These are phyloP conservation scores for Acanthaster planci DNA, from an alignment of 35 echinoderm and acorn worm species.

Conservation along the genomic window DNA sequence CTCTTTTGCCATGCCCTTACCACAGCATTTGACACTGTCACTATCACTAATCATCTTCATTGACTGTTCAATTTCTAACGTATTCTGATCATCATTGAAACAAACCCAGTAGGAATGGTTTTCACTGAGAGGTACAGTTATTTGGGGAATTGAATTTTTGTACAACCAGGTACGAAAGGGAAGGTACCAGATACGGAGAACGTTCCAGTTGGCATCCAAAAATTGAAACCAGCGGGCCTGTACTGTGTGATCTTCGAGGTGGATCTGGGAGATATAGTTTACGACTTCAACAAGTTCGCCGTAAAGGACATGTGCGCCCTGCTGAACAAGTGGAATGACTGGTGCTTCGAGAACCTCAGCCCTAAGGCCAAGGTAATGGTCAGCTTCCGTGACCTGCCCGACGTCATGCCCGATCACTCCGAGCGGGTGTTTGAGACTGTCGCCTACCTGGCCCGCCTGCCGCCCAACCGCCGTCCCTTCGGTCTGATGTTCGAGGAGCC, in stretches of 20 bases:
- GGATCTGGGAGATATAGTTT: conserved; percentile 39
- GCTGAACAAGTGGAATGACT: conserved; percentile 38
- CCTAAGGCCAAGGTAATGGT: conserved; percentile 31
- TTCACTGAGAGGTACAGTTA: not conserved
- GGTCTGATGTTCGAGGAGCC: conserved; percentile 48
- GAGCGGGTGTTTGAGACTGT: conserved; percentile 51
- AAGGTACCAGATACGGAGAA: conserved; percentile 35
- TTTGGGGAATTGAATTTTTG: not conserved
- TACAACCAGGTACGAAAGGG: conserved; percentile 6
- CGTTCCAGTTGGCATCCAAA: conserved; percentile 42
- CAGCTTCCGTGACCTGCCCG: conserved; percentile 52
- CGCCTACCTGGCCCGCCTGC: conserved; percentile 34
- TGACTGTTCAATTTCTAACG: too few relatives aligned
- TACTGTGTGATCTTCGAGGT: conserved; percentile 51
- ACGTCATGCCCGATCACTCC: conserved; percentile 43
- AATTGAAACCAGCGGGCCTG: conserved; percentile 30
- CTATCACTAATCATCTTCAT: too few relatives aligned
- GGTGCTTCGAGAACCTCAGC: conserved; percentile 32
- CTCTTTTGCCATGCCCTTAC: too few relatives aligned
- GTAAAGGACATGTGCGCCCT: conserved; percentile 25
- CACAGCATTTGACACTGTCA: too few relatives aligned
- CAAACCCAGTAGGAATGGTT: too few relatives aligned
- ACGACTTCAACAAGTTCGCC: conserved; percentile 59
- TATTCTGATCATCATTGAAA: too few relatives aligned
- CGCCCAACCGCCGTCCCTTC: conserved; percentile 3